Conservation (phyloP, 1,140 invertebrate genomes). For the Drosophila nannoptera region DNA sequence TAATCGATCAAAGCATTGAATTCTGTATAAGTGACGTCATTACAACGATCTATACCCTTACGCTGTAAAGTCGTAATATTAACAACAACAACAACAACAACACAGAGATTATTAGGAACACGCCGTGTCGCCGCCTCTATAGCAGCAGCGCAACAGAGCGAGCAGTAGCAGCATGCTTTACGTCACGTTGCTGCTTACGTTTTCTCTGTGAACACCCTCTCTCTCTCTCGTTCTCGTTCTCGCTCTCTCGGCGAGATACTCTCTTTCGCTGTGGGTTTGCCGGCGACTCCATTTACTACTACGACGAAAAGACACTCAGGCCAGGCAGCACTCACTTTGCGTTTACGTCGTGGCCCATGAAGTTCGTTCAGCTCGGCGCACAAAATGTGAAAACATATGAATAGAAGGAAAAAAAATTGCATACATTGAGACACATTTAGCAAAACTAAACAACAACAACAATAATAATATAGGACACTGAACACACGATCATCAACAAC, state of each 20-base stretch:
- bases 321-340: conserved; percentile 51
- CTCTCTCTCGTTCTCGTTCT: conserved; percentile 8
- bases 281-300: conserved; percentile 48
- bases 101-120: conserved; percentile 1
- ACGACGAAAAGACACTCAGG: conserved; percentile 32
- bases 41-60: conserved; percentile 11
- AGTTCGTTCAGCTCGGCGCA: conserved; percentile 56
- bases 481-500: conserved; percentile 50
- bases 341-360: conserved; percentile 64
- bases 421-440: conserved; percentile 38
- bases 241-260: conserved; percentile 15
- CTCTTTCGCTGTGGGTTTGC: conserved; percentile 43
- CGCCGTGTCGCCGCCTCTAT: background rate
- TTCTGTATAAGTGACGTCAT: conserved; percentile 14
- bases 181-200: conserved; percentile 35
- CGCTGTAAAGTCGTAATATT: background rate
- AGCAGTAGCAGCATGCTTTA: conserved; percentile 7
- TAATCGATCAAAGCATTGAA: background rate
- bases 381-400: conserved; percentile 59
- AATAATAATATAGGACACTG: conserved; percentile 38
- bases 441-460: conserved; percentile 43
- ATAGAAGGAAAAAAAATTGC: conserved; percentile 37
- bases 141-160: no score
- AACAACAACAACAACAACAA: conserved; percentile 1
- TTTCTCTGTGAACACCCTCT: conserved; percentile 30